Evolutionary conservation across 2,888 invertebrate genomes (phyloP), one percentile per base, ranked within the genome.

Genomic region (Liodrosophila aerea): DNA sequence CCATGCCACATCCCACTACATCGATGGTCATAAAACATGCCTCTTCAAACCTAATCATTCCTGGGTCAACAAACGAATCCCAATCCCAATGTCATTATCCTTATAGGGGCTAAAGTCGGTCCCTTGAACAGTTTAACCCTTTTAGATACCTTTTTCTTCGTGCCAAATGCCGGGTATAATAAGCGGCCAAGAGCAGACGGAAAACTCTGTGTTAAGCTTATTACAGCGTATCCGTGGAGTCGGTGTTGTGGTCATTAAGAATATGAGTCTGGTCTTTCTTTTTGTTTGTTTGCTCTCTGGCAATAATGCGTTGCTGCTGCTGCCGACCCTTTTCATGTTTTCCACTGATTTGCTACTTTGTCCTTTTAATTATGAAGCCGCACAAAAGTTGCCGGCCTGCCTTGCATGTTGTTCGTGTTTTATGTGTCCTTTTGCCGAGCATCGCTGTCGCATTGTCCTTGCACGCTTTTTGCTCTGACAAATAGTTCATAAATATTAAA

Each of bases 401-500:
- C 11, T 22, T 40, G n/a, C 18, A 12, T 11, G n/a, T 27, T n/a
- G 4, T 12, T 45, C 22, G 16, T 39, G n/a, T 39, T 36, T n/a
- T n/a, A 13, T 47, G 22, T 57, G 66, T 39, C 51, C 66, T 44
- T 64, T 22, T 50, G 46, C 56, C 53, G 37, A 60, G 12, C 46
- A 53, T 56, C 56, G 31, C 51, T 66, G 66, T 44, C 11, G 40
- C 46, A 47, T 47, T 56, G 56, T 68, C 46, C 29, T 30, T 36
- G 53, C 30, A 18, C 39, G 44, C 30, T 37, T 9, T 34, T 12
- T 51, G 39, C 47, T 39, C 64, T 34, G 51, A 50, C 78, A 82
- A 82, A 82, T 74, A 85, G 78, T 85, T 82, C 80, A 82, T 78
- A 74, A 78, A 78, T 78, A 78, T 78, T 78, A 50, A 70, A 70